phyloP scores from a whole-genome alignment of 2,888 invertebrate species.

The Xanthorhoe spadicearia region DNA sequence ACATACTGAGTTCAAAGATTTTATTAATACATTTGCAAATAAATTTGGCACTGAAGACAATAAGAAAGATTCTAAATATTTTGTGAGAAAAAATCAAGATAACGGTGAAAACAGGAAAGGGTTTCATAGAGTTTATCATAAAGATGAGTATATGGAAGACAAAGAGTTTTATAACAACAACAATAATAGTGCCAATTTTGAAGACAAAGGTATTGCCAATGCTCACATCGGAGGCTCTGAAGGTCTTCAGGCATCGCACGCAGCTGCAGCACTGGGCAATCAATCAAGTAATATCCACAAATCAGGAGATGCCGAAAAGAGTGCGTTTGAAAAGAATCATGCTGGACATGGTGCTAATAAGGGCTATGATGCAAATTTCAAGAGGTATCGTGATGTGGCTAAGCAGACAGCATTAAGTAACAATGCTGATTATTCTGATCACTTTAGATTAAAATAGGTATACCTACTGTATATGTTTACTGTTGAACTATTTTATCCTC shows the following conservation, averaged over 20 bases:
- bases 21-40: conserved; percentile 67
- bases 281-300: conserved; percentile 50
- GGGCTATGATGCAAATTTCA: conserved; percentile 51
- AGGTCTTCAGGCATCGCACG: conserved; percentile 59
- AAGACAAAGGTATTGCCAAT: conserved; percentile 60
- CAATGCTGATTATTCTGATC: conserved; percentile 57
- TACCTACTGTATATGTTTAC: not conserved
- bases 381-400: conserved; percentile 61
- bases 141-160: conserved; percentile 75
- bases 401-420: conserved; percentile 60
- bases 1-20: conserved; percentile 63
- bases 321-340: conserved; percentile 51
- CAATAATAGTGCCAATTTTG: conserved; percentile 56
- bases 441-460: conserved; percentile 29
- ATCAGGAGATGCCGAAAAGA: conserved; percentile 48
- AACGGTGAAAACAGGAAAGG: conserved; percentile 72
- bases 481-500: not conserved
- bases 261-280: conserved; percentile 54
- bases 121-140: conserved; percentile 72
- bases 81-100: conserved; percentile 58
- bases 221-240: conserved; percentile 60
- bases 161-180: conserved; percentile 74
- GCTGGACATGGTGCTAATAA: conserved; percentile 49
- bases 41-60: conserved; percentile 67
- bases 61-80: conserved; percentile 58